Percentiles rank a stretch among this genome's conserved stretches.
phyloP scores from a whole-genome alignment of 2,113 vertebrate species.

The Sinosuthora webbiana region DNA sequence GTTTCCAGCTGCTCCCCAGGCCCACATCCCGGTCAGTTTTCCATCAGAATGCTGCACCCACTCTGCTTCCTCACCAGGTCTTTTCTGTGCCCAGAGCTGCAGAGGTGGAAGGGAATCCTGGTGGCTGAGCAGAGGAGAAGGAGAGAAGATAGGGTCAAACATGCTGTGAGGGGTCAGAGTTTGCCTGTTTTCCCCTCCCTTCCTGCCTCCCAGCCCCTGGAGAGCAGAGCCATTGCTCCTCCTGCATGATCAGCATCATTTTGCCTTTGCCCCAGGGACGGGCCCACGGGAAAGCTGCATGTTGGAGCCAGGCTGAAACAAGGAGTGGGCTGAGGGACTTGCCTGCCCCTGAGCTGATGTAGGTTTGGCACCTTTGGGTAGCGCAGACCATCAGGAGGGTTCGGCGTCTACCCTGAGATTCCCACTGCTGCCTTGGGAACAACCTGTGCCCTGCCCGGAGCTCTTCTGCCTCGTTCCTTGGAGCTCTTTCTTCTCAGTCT shows the following conservation, averaged over 20 bases:
- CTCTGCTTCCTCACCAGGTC: background rate
- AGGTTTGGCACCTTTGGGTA: background rate
- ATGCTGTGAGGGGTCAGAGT: background rate
- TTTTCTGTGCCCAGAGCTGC: background rate
- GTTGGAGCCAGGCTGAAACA: background rate
- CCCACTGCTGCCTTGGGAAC: background rate
- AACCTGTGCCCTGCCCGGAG: background rate
- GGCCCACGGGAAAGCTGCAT: background rate
- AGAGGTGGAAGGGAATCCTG: background rate
- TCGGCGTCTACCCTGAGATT: background rate
- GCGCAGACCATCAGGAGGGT: background rate
- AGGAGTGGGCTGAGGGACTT: background rate
- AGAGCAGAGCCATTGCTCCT: background rate
- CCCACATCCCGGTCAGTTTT: background rate
- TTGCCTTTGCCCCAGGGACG: background rate
- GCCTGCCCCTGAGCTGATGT: background rate
- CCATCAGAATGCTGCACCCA: background rate
- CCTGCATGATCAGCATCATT: background rate
- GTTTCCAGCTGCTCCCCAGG: background rate
- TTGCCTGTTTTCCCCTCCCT: background rate
- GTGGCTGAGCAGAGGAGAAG: background rate
- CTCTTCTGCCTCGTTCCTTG: background rate
- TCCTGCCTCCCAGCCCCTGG: background rate
- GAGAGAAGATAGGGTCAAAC: background rate
- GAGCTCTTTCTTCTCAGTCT: background rate